These are phyloP conservation scores for Drosophila lutescens DNA, from an alignment of 2,888 invertebrate genomes.

Conservation along the genomic window DNA sequence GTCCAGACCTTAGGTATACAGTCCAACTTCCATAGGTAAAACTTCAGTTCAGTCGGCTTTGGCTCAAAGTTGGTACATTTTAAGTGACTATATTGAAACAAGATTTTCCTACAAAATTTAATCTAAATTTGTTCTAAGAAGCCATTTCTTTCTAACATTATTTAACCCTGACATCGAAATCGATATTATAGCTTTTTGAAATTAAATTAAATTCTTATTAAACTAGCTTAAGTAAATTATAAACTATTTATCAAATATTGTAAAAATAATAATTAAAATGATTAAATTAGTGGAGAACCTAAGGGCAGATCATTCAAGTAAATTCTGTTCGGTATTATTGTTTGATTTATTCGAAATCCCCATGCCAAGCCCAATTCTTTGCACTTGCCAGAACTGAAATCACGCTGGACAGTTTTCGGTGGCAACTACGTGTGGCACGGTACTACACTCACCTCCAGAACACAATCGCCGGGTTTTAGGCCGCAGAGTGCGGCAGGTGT, in stretches of 20 bases:
- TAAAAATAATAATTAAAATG: not conserved
- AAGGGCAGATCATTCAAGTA: not conserved
- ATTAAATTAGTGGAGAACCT: too few relatives aligned
- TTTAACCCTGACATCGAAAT: not conserved
- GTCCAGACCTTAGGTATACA: constrained; percentile 8
- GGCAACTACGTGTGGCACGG: constrained; percentile 1
- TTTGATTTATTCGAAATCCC: too few relatives aligned
- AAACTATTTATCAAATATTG: too few relatives aligned
- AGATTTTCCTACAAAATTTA: too few relatives aligned
- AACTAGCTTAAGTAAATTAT: not conserved
- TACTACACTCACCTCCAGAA: constrained; percentile 87
- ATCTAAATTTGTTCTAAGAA: too few relatives aligned
- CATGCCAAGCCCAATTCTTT: not conserved
- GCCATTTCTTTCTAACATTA: too few relatives aligned
- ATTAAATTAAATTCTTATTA: not conserved
- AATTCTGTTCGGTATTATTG: not conserved
- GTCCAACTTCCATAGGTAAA: constrained; percentile 8
- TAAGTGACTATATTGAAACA: not conserved
- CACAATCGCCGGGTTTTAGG: constrained; percentile 88
- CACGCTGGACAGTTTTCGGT: not conserved
- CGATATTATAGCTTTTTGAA: not conserved
- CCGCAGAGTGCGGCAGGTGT: constrained; percentile 88
- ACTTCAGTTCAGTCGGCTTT: not conserved
- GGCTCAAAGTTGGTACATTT: not conserved
- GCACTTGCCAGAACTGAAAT: not conserved